Evolutionary conservation across 2,797 vertebrate genomes (phyloP).

Genomic region (Cheirogaleus major): DNA sequence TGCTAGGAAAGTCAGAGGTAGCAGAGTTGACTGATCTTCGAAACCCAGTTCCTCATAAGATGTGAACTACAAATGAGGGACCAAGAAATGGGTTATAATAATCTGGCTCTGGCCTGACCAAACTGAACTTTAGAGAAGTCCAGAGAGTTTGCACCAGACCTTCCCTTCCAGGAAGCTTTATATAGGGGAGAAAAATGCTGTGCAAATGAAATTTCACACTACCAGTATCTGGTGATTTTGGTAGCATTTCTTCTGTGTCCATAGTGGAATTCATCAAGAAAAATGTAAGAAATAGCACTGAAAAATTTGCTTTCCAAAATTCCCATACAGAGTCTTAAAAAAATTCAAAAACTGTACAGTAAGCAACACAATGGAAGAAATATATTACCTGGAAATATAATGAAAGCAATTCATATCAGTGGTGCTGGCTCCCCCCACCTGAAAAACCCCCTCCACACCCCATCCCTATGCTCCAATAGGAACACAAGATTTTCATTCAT

Average conservation of each 20-base stretch:
- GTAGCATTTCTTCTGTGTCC: neutral
- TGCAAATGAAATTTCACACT: neutral
- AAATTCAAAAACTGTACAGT: neutral
- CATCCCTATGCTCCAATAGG: neutral
- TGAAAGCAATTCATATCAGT: fast-evolving
- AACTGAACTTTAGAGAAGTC: conserved; percentile 5
- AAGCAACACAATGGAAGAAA: neutral
- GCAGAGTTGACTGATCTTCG: conserved; percentile 18
- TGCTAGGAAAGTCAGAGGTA: neutral
- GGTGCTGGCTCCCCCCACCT: fast-evolving
- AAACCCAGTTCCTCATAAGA: conserved; percentile 44
- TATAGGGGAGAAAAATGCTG: neutral
- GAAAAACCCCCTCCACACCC: fast-evolving
- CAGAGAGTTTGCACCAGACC: neutral
- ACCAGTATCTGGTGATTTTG: neutral
- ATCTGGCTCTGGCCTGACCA: neutral
- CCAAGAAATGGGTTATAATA: fast-evolving
- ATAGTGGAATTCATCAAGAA: neutral
- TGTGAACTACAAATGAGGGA: neutral
- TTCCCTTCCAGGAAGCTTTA: neutral
- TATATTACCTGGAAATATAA: neutral
- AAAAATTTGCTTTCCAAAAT: conserved; percentile 12
- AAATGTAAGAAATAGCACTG: neutral
- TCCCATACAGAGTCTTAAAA: neutral
- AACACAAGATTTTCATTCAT: neutral